Evolutionary conservation across 64 coral and sea anemone species (phyloP).

Genomic region (Pocillopora damicornis): DNA sequence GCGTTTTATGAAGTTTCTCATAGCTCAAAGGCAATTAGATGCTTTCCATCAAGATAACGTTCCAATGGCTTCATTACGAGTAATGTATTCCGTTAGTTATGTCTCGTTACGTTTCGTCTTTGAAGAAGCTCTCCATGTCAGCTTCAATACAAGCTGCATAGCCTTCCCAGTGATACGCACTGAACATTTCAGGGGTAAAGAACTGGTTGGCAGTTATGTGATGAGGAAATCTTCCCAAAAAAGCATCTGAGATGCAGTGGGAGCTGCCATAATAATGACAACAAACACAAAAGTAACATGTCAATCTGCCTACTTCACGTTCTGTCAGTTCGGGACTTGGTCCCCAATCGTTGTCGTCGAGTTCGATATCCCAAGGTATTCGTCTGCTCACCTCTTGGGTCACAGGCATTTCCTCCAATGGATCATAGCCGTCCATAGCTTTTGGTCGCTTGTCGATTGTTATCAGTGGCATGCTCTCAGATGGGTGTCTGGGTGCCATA

Average conservation of each 20-base stretch:
- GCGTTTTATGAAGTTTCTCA: no score
- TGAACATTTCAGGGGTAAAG: constrained; percentile 29
- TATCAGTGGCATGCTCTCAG: neutral
- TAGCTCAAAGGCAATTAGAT: no score
- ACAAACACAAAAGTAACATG: neutral
- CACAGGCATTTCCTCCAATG: no score
- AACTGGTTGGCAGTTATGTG: constrained; percentile 45
- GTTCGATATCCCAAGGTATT: neutral
- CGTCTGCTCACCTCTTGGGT: neutral
- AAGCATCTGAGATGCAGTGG: neutral
- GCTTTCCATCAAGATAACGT: no score
- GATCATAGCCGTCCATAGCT: neutral
- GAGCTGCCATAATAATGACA: neutral
- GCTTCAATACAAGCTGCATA: constrained; percentile 39
- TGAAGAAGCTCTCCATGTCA: neutral
- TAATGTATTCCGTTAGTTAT: neutral
- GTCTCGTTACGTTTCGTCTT: neutral
- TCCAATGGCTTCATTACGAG: neutral
- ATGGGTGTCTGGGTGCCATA: constrained; percentile 19
- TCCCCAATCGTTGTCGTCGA: neutral
- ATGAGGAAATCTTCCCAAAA: constrained; percentile 23
- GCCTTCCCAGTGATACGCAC: constrained; percentile 48
- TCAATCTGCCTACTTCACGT: neutral
- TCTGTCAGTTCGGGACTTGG: neutral
- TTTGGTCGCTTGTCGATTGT: neutral